Base-by-base conservation (phyloP, 2,113 vertebrate genomes). In the Dendropsophus ebraccatus region DNA sequence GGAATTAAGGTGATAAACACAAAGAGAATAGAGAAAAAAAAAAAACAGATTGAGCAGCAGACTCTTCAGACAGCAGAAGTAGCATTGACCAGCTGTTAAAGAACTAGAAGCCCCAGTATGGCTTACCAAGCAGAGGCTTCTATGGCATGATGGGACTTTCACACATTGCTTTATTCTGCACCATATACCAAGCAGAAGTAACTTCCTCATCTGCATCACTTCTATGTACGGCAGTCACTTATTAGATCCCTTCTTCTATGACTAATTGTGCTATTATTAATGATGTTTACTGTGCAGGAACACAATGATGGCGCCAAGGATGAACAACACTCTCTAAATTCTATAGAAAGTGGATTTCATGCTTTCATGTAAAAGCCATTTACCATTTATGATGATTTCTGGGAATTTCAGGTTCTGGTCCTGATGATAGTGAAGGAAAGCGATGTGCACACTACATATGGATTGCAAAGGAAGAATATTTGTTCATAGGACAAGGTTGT, bases 41-140 rank as follows among this genome's bases (percentile, higher is more conserved):
- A 32, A 49, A 79, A 79, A 79, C 76, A 79, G 76, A 79, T n/a
- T 79, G 52, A 23, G 28, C 76, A 35, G 28, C 76, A 79, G 76
- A 41, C 19, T 56, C 76, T 41, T 5, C 32, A 58, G 52, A 16
- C 12, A 35, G 4, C 32, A 6, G 30, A 58, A 19, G 52, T 60
- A 25, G 76, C 32, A 56, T 23, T 7, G 16, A 9, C 37, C 21
- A 25, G 11, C 72, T 49, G 70, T 41, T 73, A 6, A 28, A 47
- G n/a, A 28, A 30, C 47, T 52, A 50, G 37, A 74, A 49, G 72
- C n/a, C n/a, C 11, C 41, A 74, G n/a, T n/a, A 72, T 72, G 19
- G 6, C 35, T 9, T 72, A 17, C 35, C 17, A 41, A 11, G 17
- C 69, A 23, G 23, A 73, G 41, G 25, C 14, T 11, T 4, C 5